Evolutionary conservation across 1,140 invertebrate species (phyloP).

Genomic region (Zaprionus tsacasi): DNA sequence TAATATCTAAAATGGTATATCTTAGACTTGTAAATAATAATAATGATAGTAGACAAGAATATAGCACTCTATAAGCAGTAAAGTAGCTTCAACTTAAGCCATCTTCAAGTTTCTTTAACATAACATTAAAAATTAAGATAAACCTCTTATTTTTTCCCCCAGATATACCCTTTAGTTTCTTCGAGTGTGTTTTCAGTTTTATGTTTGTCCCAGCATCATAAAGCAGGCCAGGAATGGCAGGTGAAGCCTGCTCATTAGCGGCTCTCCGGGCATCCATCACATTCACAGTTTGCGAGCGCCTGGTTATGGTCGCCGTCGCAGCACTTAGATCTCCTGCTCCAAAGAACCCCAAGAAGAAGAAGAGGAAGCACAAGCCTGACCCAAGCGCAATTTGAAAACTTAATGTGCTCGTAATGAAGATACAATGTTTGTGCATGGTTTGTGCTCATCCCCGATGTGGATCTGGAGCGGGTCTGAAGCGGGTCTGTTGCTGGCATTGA

Average conservation of each 20-base stretch:
- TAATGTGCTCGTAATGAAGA: constrained; percentile 51
- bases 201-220: constrained; percentile 11
- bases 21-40: too few relatives aligned
- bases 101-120: too few relatives aligned
- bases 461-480: background rate
- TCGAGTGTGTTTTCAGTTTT: background rate
- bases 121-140: too few relatives aligned
- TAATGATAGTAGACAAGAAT: too few relatives aligned
- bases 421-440: constrained; percentile 27
- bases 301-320: background rate
- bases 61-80: too few relatives aligned
- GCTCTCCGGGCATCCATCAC: background rate
- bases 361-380: background rate
- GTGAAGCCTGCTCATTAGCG: constrained; percentile 14
- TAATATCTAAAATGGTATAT: background rate
- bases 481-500: constrained; percentile 28
- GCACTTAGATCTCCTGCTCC: background rate
- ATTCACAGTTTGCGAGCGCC: background rate
- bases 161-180: background rate
- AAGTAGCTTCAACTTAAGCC: too few relatives aligned
- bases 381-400: constrained; percentile 3
- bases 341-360: too few relatives aligned
- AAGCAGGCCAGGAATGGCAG: constrained; percentile 3
- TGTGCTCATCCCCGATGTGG: background rate
- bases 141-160: too few relatives aligned